Evolutionary conservation across 2,113 vertebrate genomes (phyloP), one percentile per base, ranked within the genome.

Genomic region (Gasterosteus nipponicus): DNA sequence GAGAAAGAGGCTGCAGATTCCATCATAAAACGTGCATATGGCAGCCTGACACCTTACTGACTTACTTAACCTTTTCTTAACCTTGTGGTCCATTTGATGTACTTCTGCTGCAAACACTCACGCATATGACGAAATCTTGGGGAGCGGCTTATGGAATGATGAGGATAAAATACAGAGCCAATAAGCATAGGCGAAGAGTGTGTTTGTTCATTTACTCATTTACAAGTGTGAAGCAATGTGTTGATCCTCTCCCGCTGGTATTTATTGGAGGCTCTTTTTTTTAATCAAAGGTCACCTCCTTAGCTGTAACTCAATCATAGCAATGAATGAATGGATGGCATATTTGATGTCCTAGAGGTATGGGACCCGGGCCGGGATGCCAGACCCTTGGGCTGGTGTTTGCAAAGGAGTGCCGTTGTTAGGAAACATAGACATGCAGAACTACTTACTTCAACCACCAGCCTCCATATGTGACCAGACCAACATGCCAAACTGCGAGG

Each of bases 231-330:
- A 61, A 84, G 68, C 19, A 69, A 83, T 82, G 84, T 86, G 80
- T 82, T 83, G 72, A 71, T 85, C 62, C 73, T 84, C 81, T 60
- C 59, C 64, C 26, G 38, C 10, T 69, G 73, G 66, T 12, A 79
- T 86, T 88, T 89, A 78, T 68, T 68, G 39, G 49, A 6, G 35
- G 12, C 69, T 41, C 10, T 86, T 58, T 67, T 67, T 72, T 82
- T 74, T 82, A 26, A 26, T 26, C 44, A 83, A 79, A 91, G 70
- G 80, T 81, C 78, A 73, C 82, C 77, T 62, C 75, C 59, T 76
- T 70, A 47, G 58, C 51, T 38, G 83, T 89, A 92, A 93, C 65
- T 51, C 80, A 79, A 90, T 89, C 82, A 74, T 18, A 58, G 83
- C 71, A 88, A 83, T 85, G 11, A n/a, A 38, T 38, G 35, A 86